Evolutionary conservation across 2,113 vertebrate genomes (phyloP), one percentile per base, ranked within the genome.

Genomic region (Spheniscus mendiculus): DNA sequence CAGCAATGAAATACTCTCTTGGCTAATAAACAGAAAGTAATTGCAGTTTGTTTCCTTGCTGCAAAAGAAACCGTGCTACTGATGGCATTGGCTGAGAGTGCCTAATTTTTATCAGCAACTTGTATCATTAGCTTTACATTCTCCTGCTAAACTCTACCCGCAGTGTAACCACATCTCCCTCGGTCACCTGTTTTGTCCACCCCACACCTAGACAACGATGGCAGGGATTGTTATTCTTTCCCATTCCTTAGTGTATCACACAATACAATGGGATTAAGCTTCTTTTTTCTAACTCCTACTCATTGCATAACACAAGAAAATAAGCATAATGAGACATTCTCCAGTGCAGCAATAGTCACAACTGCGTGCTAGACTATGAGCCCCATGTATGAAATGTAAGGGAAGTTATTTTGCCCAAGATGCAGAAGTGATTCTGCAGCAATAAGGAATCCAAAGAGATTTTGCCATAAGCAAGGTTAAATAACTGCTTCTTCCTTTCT

Each of bases 381-480:
- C 34, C 66, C 82, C 40, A 23, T 0, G 3, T 19, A 44, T 15
- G 61, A 72, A 59, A 82, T 2, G 1, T 11, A 62, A 66, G 38
- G 79, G 52, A 69, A 53, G 17, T 52, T 29, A 38, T 82, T 87
- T 82, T 87, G 63, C 80, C 92, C 23, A 2, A 67, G 90, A 47
- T 56, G 66, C 77, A 62, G 49, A 81, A 89, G 13, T n/a, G 17
- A 87, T 82, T 79, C 70, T 56, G 56, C 87, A 89, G 83, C 15
- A 69, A 61, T 44, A 20, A 82, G 73, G 77, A 74, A 82, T 50
- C 83, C 87, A 53, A 81, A 87, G 86, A 78, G 66, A 69, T 91
- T 96, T 87, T 84, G 66, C 96, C 77, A 82, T 50, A 74, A 94
- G 81, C 77, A 76, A 95, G 91, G 91, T 87, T 93, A 72, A 96